A percentile compares a stretch with the other conserved stretches of the same genome.
phyloP scores from a whole-genome alignment of 2,888 invertebrate species.

The Amphipoea lucens region DNA sequence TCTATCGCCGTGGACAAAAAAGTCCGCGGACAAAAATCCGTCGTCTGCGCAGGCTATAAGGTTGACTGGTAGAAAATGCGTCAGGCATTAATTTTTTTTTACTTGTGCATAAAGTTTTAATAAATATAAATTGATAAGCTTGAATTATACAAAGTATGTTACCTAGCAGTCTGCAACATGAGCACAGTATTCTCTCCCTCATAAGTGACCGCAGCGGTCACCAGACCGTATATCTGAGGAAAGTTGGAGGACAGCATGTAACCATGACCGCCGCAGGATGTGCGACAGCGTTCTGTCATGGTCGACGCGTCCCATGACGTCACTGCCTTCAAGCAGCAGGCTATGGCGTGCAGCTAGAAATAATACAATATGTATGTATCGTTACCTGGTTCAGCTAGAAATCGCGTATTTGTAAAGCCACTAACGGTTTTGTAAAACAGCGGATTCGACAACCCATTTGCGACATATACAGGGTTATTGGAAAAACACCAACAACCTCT shows the following conservation, averaged over 20 bases:
- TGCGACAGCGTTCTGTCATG: constrained; percentile 94
- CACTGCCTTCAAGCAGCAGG: constrained; percentile 97
- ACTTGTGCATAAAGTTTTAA: too few species aligned
- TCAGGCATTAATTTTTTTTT: too few species aligned
- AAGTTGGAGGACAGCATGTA: constrained; percentile 96
- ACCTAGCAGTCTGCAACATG: constrained; percentile 96
- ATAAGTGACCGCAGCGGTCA: constrained; percentile 97
- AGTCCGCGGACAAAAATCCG: too few species aligned
- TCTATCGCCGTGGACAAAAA: too few species aligned
- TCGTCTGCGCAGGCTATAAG: too few species aligned
- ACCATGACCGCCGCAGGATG: constrained; percentile 98
- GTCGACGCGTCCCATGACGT: constrained; percentile 93
- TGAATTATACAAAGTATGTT: constrained; percentile 6
- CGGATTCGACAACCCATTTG: too few species aligned
- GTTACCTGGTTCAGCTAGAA: background rate
- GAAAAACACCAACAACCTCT: too few species aligned
- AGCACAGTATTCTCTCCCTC: constrained; percentile 99
- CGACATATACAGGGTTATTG: too few species aligned
- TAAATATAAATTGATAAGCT: background rate
- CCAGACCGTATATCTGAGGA: constrained; percentile 95
- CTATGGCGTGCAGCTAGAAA: constrained; percentile 94
- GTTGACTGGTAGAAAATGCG: too few species aligned
- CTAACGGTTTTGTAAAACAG: too few species aligned
- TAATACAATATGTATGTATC: background rate
- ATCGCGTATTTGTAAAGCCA: too few species aligned